phyloP scores from a whole-genome alignment of 2,797 vertebrate species.

The Ptychobarbus kaznakovi region DNA sequence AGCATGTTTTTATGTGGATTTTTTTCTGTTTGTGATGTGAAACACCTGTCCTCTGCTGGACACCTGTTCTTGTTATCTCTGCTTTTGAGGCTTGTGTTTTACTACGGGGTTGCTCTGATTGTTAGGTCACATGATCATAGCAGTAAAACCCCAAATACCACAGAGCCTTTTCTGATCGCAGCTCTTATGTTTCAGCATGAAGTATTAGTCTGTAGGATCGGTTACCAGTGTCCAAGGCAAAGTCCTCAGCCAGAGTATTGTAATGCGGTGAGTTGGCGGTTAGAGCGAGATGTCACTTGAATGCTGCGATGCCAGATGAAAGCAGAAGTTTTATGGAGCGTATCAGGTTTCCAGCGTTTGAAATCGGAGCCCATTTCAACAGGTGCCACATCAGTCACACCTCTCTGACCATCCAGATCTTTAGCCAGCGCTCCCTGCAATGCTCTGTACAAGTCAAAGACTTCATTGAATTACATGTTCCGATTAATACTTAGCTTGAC shows the following conservation, averaged over 20 bases:
- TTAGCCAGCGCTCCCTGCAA: slow-evolving; percentile 6
- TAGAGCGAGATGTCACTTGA: slow-evolving; percentile 26
- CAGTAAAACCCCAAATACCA: slow-evolving; percentile 30
- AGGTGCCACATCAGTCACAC: slow-evolving; percentile 84
- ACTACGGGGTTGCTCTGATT: slow-evolving; percentile 34
- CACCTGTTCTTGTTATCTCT: slow-evolving; percentile 73
- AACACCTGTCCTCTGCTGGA: slow-evolving; percentile 71
- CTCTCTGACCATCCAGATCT: slow-evolving; percentile 4
- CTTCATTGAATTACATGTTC: slow-evolving; percentile 48
- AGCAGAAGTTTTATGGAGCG: slow-evolving; percentile 61
- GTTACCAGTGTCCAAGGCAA: slow-evolving; percentile 32
- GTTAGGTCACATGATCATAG: slow-evolving; percentile 27
- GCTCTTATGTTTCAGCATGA: slow-evolving; percentile 46
- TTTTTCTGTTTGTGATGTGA: slow-evolving; percentile 2
- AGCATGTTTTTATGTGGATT: slow-evolving; percentile 49
- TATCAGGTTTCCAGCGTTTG: slow-evolving; percentile 74
- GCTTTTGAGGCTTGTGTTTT: slow-evolving; percentile 49
- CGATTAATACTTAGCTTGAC: slow-evolving; percentile 42
- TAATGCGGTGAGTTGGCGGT: slow-evolving; percentile 4
- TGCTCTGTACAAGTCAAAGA: slow-evolving; percentile 32
- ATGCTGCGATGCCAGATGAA: slow-evolving; percentile 24
- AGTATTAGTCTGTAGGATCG: slow-evolving; percentile 17
- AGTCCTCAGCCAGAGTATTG: slow-evolving; percentile 24
- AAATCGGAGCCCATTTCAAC: slow-evolving; percentile 78
- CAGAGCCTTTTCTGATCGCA: not conserved